Conservation (phyloP, 2,888 invertebrate genomes). For the Agrochola macilenta region DNA sequence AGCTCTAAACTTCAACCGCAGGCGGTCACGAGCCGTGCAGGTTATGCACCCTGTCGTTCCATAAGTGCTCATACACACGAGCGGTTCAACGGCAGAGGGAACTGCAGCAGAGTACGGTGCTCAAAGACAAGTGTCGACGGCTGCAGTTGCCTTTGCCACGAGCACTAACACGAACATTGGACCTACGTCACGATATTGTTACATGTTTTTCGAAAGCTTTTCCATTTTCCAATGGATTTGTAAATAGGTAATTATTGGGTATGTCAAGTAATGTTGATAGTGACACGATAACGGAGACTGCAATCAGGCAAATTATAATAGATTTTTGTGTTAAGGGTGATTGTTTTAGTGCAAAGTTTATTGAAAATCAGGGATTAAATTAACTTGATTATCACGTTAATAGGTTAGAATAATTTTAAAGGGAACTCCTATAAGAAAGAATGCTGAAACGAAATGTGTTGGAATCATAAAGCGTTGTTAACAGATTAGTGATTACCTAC, state of each 20-base stretch:
- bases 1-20: slow-evolving; percentile 13
- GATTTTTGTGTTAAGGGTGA: neutral
- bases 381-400: neutral
- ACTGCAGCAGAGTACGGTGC: too few species aligned
- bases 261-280: slow-evolving; percentile 10
- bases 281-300: slow-evolving; percentile 4
- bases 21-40: neutral
- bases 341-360: neutral
- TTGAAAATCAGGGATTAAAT: neutral
- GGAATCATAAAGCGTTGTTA: neutral
- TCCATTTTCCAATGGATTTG: neutral
- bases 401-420: too few species aligned
- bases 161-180: slow-evolving; percentile 9
- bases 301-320: neutral
- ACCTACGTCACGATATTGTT: slow-evolving; percentile 3
- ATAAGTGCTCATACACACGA: neutral
- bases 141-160: too few species aligned
- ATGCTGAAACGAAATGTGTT: neutral
- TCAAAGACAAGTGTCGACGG: too few species aligned
- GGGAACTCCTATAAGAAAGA: neutral
- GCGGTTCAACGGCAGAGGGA: too few species aligned
- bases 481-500: neutral
- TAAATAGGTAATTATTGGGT: slow-evolving; percentile 30
- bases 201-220: slow-evolving; percentile 1
- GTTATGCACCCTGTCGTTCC: neutral